Conservation (phyloP, 1,140 invertebrate genomes). For the Hestina assimilis region DNA sequence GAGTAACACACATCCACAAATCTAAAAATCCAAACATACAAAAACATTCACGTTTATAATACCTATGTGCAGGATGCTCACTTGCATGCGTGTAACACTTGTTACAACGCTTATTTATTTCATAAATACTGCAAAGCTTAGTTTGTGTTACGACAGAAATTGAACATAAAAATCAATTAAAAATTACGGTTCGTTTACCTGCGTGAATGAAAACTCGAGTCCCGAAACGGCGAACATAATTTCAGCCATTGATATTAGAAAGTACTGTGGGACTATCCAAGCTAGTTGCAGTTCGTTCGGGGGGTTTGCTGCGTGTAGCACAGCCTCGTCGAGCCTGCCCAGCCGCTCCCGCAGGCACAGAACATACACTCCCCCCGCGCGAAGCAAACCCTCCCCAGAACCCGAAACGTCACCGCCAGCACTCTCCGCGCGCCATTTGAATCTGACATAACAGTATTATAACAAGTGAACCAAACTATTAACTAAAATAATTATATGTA, state of each 20-base stretch:
- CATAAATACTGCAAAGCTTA: no score
- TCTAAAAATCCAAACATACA: no score
- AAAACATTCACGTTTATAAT: no score
- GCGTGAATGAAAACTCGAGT: constrained; percentile 93
- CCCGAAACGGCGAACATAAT: constrained; percentile 96
- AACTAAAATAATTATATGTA: no score
- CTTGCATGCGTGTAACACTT: no score
- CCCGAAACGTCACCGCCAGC: constrained; percentile 48
- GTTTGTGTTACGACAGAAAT: no score
- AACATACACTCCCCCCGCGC: constrained; percentile 63
- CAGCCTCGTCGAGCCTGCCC: constrained; percentile 53
- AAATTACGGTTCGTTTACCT: constrained; percentile 77
- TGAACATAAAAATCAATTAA: constrained; percentile 2
- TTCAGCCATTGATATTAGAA: constrained; percentile 89
- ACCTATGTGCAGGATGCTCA: no score
- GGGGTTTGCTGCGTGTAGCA: constrained; percentile 78
- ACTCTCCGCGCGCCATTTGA: constrained; percentile 51
- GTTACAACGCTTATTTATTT: no score
- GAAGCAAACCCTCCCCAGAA: constrained; percentile 44
- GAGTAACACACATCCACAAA: no score
- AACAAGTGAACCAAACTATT: background rate
- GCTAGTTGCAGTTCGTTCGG: constrained; percentile 88
- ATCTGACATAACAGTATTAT: constrained; percentile 31
- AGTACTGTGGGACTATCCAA: constrained; percentile 93
- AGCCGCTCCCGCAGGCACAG: constrained; percentile 53